Evolutionary conservation across 2,888 invertebrate genomes (phyloP).

Genomic region (Microplitis manilae): DNA sequence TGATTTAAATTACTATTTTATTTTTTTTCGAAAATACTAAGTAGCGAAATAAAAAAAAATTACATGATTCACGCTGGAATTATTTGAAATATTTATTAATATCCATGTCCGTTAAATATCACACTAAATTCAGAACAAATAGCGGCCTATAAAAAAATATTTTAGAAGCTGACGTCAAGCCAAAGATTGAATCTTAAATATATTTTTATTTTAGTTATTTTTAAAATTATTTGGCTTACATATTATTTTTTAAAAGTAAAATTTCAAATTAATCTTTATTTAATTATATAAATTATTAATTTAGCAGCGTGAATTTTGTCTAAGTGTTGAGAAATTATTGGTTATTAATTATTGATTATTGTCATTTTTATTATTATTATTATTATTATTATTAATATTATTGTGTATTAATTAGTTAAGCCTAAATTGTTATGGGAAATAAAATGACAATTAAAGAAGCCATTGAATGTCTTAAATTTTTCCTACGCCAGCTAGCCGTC

Average conservation of each 20-base stretch:
- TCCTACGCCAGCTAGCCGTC: constrained; percentile 49
- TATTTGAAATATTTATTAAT: constrained; percentile 25
- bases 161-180: background rate
- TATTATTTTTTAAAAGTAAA: background rate
- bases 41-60: constrained; percentile 10
- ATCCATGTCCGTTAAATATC: constrained; percentile 11
- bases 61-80: constrained; percentile 34
- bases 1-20: constrained; percentile 10
- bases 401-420: background rate
- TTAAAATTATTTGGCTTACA: background rate
- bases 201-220: background rate
- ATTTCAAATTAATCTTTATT: background rate
- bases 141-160: background rate
- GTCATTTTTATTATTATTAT: background rate
- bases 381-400: constrained; percentile 5
- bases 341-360: background rate
- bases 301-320: background rate
- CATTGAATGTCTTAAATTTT: constrained; percentile 4
- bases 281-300: background rate
- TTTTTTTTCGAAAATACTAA: background rate
- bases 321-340: constrained; percentile 1
- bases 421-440: background rate
- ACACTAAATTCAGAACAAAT: background rate
- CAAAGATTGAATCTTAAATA: background rate
- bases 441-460: constrained; percentile 1